A percentile compares a stretch with the other conserved stretches of the same genome.
These are phyloP conservation scores for Chironomus tentans DNA, from an alignment of 2,888 invertebrate genomes.

Conservation along the genomic window DNA sequence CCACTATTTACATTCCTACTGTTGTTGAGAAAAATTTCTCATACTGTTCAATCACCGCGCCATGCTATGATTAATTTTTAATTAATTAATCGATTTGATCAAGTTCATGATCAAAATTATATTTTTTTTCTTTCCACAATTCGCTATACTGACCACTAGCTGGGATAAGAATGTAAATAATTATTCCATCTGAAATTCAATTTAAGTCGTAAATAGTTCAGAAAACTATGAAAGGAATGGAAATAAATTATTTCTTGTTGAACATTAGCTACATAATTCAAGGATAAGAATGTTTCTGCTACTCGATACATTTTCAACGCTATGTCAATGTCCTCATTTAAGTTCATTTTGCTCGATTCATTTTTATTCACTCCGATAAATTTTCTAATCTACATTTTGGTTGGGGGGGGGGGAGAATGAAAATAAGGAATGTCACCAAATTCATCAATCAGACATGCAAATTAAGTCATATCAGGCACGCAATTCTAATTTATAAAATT, in stretches of 20 bases:
- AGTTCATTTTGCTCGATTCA: too few relatives aligned
- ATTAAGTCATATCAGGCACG: slow-evolving; percentile 15
- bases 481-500: not conserved
- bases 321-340: too few relatives aligned
- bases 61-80: not conserved
- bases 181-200: not conserved
- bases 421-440: not conserved
- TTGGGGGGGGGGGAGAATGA: too few relatives aligned
- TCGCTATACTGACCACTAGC: not conserved
- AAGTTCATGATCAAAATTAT: slow-evolving; percentile 20
- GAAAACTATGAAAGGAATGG: not conserved
- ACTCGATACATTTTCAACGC: too few relatives aligned
- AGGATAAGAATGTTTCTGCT: not conserved
- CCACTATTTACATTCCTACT: not conserved
- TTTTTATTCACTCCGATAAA: not conserved
- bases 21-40: not conserved
- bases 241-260: not conserved
- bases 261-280: not conserved
- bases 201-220: not conserved
- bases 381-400: not conserved
- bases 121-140: not conserved
- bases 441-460: slow-evolving; percentile 22
- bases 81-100: slow-evolving; percentile 17
- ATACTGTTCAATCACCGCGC: not conserved
- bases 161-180: slow-evolving; percentile 1